Percentiles rank a stretch among this genome's conserved stretches.
phyloP scores from a whole-genome alignment of 2,113 vertebrate genomes.

The Nestor notabilis region DNA sequence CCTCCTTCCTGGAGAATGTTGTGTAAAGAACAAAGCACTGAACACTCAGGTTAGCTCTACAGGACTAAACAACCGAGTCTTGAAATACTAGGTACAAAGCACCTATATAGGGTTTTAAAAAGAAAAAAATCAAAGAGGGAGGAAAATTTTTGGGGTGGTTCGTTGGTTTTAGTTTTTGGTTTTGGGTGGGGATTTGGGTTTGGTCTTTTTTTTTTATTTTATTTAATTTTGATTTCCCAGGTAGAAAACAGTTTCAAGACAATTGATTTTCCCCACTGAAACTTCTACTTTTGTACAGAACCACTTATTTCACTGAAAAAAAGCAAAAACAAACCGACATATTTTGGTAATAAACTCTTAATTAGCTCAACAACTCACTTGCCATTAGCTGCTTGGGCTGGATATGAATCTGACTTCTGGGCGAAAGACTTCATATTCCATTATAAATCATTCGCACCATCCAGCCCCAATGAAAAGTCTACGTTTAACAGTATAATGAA shows the following conservation, averaged over 20 bases:
- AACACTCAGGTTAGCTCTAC: background rate
- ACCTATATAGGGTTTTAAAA: rapidly evolving
- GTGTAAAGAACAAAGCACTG: background rate
- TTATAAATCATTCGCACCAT: background rate
- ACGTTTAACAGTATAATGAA: background rate
- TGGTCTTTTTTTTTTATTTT: background rate
- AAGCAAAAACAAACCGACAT: rapidly evolving
- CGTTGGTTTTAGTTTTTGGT: too few species aligned
- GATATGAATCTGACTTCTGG: background rate
- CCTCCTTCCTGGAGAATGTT: background rate
- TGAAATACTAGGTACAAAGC: background rate
- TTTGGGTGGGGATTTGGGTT: background rate
- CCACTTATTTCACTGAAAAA: background rate
- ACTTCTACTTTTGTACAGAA: background rate
- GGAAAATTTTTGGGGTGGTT: background rate
- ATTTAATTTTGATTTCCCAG: background rate
- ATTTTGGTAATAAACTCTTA: background rate
- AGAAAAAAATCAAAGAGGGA: background rate
- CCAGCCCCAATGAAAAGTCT: background rate
- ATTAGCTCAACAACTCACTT: background rate
- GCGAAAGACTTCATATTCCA: background rate
- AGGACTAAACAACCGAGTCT: background rate
- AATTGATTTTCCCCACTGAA: background rate
- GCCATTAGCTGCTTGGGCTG: background rate
- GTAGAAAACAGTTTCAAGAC: background rate